Percentiles rank a stretch among this genome's conserved stretches.
phyloP scores from a whole-genome alignment of 2,113 vertebrate genomes.

The Probosciger aterrimus region DNA sequence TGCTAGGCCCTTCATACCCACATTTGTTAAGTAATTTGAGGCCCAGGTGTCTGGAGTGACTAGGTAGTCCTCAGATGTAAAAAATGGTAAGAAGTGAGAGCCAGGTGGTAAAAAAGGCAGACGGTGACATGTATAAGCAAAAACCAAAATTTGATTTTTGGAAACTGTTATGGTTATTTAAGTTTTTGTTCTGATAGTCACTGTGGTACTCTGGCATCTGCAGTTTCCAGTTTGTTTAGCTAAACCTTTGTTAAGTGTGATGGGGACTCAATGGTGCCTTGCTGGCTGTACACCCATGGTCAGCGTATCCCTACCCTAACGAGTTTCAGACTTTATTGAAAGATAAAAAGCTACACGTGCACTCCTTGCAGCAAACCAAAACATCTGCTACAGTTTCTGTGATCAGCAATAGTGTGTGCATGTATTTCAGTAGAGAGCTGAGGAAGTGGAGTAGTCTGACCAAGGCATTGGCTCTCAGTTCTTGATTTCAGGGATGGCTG shows the following conservation, averaged over 20 bases:
- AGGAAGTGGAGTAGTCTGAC: neutral
- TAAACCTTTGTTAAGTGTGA: neutral
- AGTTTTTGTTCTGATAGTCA: neutral
- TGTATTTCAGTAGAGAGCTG: neutral
- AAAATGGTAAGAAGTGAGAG: neutral
- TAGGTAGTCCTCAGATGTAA: neutral
- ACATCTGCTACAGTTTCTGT: neutral
- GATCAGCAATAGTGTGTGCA: neutral
- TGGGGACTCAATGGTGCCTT: neutral
- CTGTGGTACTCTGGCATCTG: rapidly evolving
- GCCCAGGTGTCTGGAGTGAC: neutral
- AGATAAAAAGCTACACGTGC: neutral
- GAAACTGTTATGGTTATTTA: neutral
- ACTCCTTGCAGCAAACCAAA: neutral
- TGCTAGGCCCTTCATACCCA: neutral
- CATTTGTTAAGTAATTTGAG: neutral
- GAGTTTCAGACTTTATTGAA: neutral
- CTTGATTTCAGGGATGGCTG: neutral
- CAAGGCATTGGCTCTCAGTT: neutral
- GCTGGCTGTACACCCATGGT: neutral
- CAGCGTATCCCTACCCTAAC: neutral
- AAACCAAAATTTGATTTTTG: neutral
- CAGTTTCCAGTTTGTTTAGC: neutral
- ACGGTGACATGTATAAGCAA: neutral
- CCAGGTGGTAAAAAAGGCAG: neutral